phyloP scores from a whole-genome alignment of 2,888 invertebrate genomes.

The Eupithecia centaureata region DNA sequence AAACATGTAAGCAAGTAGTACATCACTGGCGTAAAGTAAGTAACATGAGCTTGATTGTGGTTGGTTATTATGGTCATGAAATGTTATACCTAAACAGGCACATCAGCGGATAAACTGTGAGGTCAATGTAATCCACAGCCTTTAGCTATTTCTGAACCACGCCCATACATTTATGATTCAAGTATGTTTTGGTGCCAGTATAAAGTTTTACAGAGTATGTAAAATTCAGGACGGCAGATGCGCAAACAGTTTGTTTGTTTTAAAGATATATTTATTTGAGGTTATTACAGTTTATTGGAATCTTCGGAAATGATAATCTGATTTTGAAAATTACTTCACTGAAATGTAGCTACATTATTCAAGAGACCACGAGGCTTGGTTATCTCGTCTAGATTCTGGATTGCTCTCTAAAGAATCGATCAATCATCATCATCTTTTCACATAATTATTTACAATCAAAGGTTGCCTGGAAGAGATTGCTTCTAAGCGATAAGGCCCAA shows the following conservation, averaged over 20 bases:
- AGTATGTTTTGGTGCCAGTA: background rate
- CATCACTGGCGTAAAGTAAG: background rate
- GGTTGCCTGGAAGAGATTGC: too few species aligned
- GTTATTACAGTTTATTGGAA: too few species aligned
- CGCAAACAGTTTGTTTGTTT: background rate
- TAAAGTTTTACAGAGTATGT: background rate
- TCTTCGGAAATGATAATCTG: background rate
- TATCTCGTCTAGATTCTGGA: background rate
- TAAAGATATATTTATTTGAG: too few species aligned
- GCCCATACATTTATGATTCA: background rate
- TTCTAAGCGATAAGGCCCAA: too few species aligned
- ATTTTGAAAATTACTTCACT: background rate
- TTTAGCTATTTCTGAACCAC: background rate
- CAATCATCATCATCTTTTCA: too few species aligned
- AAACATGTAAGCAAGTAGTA: background rate
- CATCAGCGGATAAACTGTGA: background rate
- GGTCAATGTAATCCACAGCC: background rate
- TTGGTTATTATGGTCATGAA: background rate
- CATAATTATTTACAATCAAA: too few species aligned
- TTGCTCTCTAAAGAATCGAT: background rate
- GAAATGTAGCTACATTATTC: background rate
- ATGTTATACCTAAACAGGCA: background rate
- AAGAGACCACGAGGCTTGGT: background rate
- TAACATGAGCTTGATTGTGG: constrained; percentile 4
- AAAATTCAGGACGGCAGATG: background rate